Evolutionary conservation across 2,888 invertebrate genomes (phyloP).

Genomic region (Cactoblastis cactorum): DNA sequence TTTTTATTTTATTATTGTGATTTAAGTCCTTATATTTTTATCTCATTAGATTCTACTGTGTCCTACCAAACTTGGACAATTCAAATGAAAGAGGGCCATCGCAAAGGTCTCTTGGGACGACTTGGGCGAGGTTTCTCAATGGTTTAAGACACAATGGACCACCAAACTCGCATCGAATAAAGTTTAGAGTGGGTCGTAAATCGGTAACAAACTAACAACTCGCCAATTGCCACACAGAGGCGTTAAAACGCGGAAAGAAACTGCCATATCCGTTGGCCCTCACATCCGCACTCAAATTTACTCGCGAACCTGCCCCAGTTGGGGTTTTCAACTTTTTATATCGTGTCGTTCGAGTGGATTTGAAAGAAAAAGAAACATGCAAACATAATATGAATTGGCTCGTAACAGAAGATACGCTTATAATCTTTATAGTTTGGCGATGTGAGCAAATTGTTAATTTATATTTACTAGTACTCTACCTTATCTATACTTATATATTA

Average conservation of each 20-base stretch:
- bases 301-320: conserved; percentile 21
- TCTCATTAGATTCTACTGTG: too few relatives aligned
- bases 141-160: conserved; percentile 67
- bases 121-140: conserved; percentile 40
- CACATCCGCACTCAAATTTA: conserved; percentile 73
- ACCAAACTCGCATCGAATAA: conserved; percentile 70
- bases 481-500: too few relatives aligned
- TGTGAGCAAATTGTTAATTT: not conserved
- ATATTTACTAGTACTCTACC: too few relatives aligned
- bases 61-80: conserved; percentile 38
- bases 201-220: conserved; percentile 75
- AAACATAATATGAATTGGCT: not conserved
- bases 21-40: too few relatives aligned
- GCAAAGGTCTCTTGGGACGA: conserved; percentile 53
- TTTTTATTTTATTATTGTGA: too few relatives aligned
- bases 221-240: conserved; percentile 75
- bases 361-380: not conserved
- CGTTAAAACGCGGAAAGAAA: conserved; percentile 65
- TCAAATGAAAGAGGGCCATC: conserved; percentile 59
- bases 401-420: not conserved
- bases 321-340: not conserved
- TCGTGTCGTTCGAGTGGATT: not conserved
- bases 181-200: conserved; percentile 72
- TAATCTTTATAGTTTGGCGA: not conserved
- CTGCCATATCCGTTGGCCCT: conserved; percentile 63